Percentiles rank a stretch among this genome's conserved stretches.
phyloP scores from a whole-genome alignment of 30 jellyfish, hydroid and myxozoan genomes.

The Turritopsis rubra region DNA sequence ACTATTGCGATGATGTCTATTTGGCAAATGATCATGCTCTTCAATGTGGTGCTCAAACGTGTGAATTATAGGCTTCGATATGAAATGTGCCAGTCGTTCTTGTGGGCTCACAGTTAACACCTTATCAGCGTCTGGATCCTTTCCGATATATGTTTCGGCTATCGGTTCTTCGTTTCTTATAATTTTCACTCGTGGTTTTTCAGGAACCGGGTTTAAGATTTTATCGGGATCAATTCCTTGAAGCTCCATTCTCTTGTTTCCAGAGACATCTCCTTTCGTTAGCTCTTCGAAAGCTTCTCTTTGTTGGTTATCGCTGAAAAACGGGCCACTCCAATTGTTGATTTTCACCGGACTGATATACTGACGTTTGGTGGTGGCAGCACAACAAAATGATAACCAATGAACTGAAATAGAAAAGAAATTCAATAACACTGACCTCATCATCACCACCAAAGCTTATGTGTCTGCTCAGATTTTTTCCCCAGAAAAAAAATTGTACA shows the following conservation, averaged over 20 bases:
- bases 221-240: slow-evolving; percentile 17
- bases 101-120: slow-evolving; percentile 55
- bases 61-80: slow-evolving; percentile 83
- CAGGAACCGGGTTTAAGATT: slow-evolving; percentile 26
- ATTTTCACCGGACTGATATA: slow-evolving; percentile 19
- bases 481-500: no score
- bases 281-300: slow-evolving; percentile 17
- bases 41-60: neutral
- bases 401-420: neutral
- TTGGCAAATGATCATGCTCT: neutral
- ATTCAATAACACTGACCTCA: no score
- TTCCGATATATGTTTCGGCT: slow-evolving; percentile 74
- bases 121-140: slow-evolving; percentile 52
- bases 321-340: slow-evolving; percentile 25
- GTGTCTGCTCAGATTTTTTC: no score
- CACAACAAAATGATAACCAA: neutral
- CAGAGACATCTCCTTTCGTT: neutral
- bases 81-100: slow-evolving; percentile 57
- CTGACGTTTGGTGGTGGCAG: slow-evolving; percentile 6
- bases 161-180: slow-evolving; percentile 29
- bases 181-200: slow-evolving; percentile 32
- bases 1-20: neutral
- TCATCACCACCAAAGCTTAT: no score
- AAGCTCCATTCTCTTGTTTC: slow-evolving; percentile 7
- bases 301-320: slow-evolving; percentile 17